Base-by-base conservation (phyloP, 2,888 invertebrate genomes). In the Saturnia pavonia region DNA sequence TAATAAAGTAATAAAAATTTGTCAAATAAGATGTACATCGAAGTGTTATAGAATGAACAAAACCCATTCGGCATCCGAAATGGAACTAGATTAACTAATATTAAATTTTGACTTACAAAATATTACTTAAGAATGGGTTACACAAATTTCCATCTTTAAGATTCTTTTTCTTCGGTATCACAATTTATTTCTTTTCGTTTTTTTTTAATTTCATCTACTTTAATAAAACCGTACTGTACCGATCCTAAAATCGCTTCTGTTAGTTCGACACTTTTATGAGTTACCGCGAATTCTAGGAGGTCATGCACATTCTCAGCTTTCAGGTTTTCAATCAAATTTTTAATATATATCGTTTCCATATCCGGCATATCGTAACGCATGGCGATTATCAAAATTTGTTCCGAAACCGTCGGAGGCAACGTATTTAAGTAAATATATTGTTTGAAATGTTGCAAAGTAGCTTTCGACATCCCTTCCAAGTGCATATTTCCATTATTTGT, bases 161-260 rank as follows among this genome's bases (percentile, higher is more conserved):
- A n/a, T n/a, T n/a, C n/a, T n/a, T n/a, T n/a, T n/a, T n/a, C n/a
- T n/a, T n/a, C n/a, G n/a, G n/a, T n/a, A n/a, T n/a, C n/a, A n/a
- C n/a, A n/a, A n/a, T n/a, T n/a, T n/a, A n/a, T n/a, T n/a, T n/a
- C n/a, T n/a, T n/a, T n/a, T n/a, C n/a, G n/a, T n/a, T n/a, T n/a
- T 34, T 34, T 51, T 51, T 51, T 51, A 14, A 51, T 51, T 51
- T 51, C 6, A 51, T 51, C 51, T 6, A 51, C n/a, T 0, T 16
- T 51, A 51, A 51, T 51, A 51, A 19, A 51, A 19, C 51, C 19
- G 16, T 73, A 79, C 69, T 84, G 82, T 4, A 34, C 6, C 6
- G 3, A 16, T 27, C 27, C 27, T 19, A 60, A 60, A 27, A 60
- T 60, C 27, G 16, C 12, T 27, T 27, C 9, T 60, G 16, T 60